A percentile compares a stretch with the other conserved stretches of the same genome.
phyloP scores from a whole-genome alignment of 2,888 invertebrate genomes.

The Ormia ochracea region DNA sequence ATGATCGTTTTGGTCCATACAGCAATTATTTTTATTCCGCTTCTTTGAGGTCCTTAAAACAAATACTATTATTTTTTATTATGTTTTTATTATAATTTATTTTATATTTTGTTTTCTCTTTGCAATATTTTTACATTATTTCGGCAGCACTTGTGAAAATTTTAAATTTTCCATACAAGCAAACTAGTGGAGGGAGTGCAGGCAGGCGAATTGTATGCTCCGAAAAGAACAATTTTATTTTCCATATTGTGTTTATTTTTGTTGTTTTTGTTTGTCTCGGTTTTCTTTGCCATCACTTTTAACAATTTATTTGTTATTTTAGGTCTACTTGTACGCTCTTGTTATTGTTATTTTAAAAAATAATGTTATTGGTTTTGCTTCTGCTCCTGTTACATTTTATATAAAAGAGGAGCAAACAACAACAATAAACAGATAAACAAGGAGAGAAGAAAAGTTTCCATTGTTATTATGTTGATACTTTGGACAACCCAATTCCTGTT shows the following conservation, averaged over 20 bases:
- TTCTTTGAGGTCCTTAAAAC: not conserved
- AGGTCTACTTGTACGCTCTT: not conserved
- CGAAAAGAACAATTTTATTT: not conserved
- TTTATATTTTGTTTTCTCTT: not conserved
- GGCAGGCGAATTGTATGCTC: not conserved
- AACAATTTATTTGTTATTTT: slow-evolving; percentile 38
- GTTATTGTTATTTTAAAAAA: slow-evolving; percentile 1
- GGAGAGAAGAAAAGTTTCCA: slow-evolving; percentile 10
- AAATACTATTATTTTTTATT: not conserved
- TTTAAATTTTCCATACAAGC: not conserved
- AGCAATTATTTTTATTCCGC: not conserved
- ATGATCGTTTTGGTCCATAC: no score
- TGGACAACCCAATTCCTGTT: slow-evolving; percentile 9
- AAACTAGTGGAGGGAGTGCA: not conserved
- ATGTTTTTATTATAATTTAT: not conserved
- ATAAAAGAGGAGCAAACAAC: not conserved
- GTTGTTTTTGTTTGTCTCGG: not conserved
- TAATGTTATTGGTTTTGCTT: slow-evolving; percentile 45
- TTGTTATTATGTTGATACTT: slow-evolving; percentile 30
- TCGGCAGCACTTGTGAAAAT: not conserved
- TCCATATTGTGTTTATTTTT: not conserved
- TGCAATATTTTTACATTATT: not conserved
- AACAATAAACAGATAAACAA: not conserved
- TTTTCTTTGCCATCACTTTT: slow-evolving; percentile 7
- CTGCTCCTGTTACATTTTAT: slow-evolving; percentile 35